Evolutionary conservation across 2,113 vertebrate species (phyloP), one percentile per base, ranked within the genome.

Genomic region (Cavia porcellus): DNA sequence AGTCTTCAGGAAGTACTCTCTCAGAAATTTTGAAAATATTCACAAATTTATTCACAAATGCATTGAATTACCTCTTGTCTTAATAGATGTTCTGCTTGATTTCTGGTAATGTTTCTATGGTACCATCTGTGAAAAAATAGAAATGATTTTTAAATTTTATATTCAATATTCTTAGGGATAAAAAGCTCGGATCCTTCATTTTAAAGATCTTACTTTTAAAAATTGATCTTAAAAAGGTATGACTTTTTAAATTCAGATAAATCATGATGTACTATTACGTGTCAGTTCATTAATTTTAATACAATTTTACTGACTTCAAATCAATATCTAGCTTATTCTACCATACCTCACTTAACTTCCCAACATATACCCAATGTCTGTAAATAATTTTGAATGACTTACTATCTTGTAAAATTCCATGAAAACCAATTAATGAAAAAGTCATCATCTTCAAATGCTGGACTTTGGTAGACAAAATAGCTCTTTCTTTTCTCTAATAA

Each of bases 21-120:
- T 80, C 2, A 0, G 93, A 97, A 92, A 89, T 10, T 87, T 84
- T 61, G 42, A 85, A 86, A 81, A 77, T 89, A 88, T 74, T 64
- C 72, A 32, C 32, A 57, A 55, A 72, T 42, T 81, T 79, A 0
- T 20, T 45, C 45, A 74, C 66, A 77, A 91, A 45, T 22, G 57
- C 66, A 80, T 11, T 80, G 86, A 97, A 81, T 98, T 97, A 99
- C 99, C 99, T 99, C 98, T 94, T 99, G 98, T 93, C 66, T 98
- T 94, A 99, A 97, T 38, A 99, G 98, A 92, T 97, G 97, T 94
- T 99, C 99, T 45, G 99, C 99, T 92, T 99, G 99, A 61, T 98
- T 98, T 98, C 99, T 99, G 55, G 98, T 99, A 89, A 99, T 98
- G 97, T 99, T 99, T 98, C 99, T 99, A 86, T 99, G 99, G 97